Percentiles rank a stretch among this genome's conserved stretches.
Evolutionary conservation across 2,888 invertebrate species (phyloP).

Genomic region (Eucera pruinosa): DNA sequence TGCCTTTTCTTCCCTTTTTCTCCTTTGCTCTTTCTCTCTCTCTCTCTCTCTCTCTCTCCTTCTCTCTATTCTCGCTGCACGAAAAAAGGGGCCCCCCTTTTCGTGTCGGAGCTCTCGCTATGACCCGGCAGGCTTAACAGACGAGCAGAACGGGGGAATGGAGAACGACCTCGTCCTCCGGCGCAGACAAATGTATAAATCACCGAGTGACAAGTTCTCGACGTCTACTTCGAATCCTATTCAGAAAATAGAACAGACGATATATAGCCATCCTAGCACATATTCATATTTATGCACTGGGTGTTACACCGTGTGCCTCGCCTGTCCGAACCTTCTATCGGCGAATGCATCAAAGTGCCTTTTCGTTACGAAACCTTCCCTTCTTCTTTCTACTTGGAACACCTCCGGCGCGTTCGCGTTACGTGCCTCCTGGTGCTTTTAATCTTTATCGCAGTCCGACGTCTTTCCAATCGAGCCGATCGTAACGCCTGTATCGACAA

Average conservation of each 20-base stretch:
- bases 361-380: constrained; percentile 41
- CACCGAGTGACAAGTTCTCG: constrained; percentile 73
- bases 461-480: background rate
- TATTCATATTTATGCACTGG: constrained; percentile 57
- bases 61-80: constrained; percentile 5
- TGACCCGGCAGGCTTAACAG: constrained; percentile 47
- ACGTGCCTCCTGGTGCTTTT: background rate
- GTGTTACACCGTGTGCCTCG: constrained; percentile 30
- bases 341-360: constrained; percentile 44
- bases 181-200: constrained; percentile 75
- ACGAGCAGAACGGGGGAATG: constrained; percentile 56
- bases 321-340: constrained; percentile 34
- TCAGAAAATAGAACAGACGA: constrained; percentile 73
- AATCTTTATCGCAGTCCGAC: constrained; percentile 9
- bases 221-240: constrained; percentile 73
- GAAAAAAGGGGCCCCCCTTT: constrained; percentile 19
- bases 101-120: constrained; percentile 29
- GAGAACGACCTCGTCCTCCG: constrained; percentile 71
- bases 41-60: too few relatives aligned
- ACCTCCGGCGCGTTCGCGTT: constrained; percentile 19
- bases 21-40: background rate
- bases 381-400: background rate
- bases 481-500: too few relatives aligned
- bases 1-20: background rate
- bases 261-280: constrained; percentile 57